Percentiles rank a stretch among this genome's conserved stretches.
phyloP scores from a whole-genome alignment of 1,140 invertebrate species.

The Colletes gigas region DNA sequence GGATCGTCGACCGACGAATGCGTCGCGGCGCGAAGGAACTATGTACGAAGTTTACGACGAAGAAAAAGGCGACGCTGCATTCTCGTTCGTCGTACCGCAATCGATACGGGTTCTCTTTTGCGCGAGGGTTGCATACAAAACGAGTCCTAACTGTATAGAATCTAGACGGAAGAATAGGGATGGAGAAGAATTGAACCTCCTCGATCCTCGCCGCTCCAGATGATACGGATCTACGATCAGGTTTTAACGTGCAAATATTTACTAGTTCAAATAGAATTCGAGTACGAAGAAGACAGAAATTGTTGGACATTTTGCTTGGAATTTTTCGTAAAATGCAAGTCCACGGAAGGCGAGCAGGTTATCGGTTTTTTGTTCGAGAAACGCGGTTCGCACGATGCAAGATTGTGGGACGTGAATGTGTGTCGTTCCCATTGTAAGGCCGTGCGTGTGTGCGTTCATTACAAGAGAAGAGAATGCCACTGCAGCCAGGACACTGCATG shows the following conservation, averaged over 20 bases:
- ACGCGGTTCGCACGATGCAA: slow-evolving; percentile 43
- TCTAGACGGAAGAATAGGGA: slow-evolving; percentile 21
- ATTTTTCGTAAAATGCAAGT: neutral
- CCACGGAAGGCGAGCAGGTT: neutral
- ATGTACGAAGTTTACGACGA: slow-evolving; percentile 23
- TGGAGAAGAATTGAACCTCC: neutral
- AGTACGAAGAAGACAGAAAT: too few relatives aligned
- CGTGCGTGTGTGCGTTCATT: slow-evolving; percentile 18
- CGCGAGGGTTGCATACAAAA: slow-evolving; percentile 37
- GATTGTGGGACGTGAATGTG: slow-evolving; percentile 46
- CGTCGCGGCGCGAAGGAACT: slow-evolving; percentile 12
- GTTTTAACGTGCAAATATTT: neutral
- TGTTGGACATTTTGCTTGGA: too few relatives aligned
- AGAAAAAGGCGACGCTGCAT: slow-evolving; percentile 9
- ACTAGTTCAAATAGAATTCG: too few relatives aligned
- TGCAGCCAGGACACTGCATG: neutral
- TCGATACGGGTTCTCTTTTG: slow-evolving; percentile 34
- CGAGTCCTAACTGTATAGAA: slow-evolving; percentile 47
- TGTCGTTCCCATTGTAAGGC: slow-evolving; percentile 45
- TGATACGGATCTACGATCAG: neutral
- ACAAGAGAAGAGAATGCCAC: slow-evolving; percentile 18
- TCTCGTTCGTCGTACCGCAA: slow-evolving; percentile 34
- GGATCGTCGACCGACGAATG: slow-evolving; percentile 2
- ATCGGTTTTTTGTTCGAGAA: slow-evolving; percentile 31
- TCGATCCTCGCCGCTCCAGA: too few relatives aligned